Evolutionary conservation across 2,888 invertebrate genomes (phyloP).

Genomic region (Anoplius nigerrimus): DNA sequence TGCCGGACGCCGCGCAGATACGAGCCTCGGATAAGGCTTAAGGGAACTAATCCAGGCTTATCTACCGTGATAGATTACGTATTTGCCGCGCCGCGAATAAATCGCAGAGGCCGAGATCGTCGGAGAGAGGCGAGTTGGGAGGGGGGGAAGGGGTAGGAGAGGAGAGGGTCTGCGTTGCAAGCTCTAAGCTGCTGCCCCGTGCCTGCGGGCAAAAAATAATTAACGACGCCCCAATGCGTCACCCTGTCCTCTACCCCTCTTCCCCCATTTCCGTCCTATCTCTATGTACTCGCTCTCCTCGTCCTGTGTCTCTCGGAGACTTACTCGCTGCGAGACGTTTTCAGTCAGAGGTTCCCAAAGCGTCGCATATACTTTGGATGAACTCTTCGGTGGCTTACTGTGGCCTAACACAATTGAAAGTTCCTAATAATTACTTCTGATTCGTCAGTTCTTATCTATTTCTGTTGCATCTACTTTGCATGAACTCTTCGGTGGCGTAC

Average conservation of each 20-base stretch:
- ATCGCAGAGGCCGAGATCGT: constrained; percentile 24
- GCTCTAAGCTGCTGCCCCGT: background rate
- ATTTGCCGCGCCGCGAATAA: constrained; percentile 53
- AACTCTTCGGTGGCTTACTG: no score
- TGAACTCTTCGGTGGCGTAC: no score
- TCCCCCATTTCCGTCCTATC: background rate
- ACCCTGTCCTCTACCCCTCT: background rate
- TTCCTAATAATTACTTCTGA: no score
- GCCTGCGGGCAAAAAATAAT: constrained; percentile 3
- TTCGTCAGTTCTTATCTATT: no score
- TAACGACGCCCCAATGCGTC: constrained; percentile 1
- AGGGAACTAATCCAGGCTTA: constrained; percentile 54
- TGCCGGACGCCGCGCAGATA: constrained; percentile 39
- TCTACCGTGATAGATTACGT: constrained; percentile 53
- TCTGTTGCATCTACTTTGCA: no score
- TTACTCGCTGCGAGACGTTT: no score
- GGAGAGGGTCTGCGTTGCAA: no score
- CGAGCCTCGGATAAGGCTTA: constrained; percentile 46
- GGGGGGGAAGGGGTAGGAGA: no score
- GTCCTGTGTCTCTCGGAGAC: background rate
- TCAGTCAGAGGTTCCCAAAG: no score
- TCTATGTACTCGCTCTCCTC: background rate
- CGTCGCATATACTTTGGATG: no score
- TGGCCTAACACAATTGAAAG: no score
- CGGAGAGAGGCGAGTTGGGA: no score